Evolutionary conservation across 2,888 invertebrate species (phyloP).

Genomic region (Eupithecia vulgata): DNA sequence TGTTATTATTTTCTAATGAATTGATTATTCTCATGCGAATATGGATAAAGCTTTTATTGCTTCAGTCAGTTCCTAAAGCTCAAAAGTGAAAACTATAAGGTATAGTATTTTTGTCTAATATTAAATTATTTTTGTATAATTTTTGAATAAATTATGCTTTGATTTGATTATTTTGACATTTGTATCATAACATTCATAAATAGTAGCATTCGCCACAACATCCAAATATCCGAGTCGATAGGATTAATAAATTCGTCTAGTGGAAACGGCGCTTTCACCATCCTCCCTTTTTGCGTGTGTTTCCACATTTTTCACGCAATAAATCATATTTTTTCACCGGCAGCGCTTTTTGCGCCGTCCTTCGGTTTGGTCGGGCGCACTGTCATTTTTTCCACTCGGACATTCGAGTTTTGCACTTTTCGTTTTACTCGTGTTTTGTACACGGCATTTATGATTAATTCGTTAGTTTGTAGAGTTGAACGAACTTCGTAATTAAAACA

Average conservation of each 20-base stretch:
- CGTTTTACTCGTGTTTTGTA: conserved; percentile 75
- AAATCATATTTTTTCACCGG: conserved; percentile 85
- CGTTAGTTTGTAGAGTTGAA: conserved; percentile 59
- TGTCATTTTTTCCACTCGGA: conserved; percentile 81
- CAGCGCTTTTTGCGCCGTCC: conserved; percentile 81
- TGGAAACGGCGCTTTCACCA: conserved; percentile 79
- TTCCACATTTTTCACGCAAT: conserved; percentile 84
- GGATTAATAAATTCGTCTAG: conserved; percentile 83
- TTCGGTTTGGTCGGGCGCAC: conserved; percentile 79
- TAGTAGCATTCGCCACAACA: conserved; percentile 56
- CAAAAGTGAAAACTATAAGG: background rate
- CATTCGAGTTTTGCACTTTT: conserved; percentile 76
- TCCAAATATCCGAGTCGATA: conserved; percentile 67
- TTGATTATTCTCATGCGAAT: background rate
- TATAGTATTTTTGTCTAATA: no score
- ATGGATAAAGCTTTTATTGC: background rate
- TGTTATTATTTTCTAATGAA: no score
- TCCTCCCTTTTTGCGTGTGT: conserved; percentile 79
- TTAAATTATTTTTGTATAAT: no score
- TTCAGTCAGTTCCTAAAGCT: background rate
- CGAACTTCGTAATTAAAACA: conserved; percentile 51
- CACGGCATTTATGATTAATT: conserved; percentile 76
- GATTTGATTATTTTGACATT: background rate
- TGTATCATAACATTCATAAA: conserved; percentile 24
- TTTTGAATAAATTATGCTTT: no score